Evolutionary conservation across 2,113 vertebrate species (phyloP), one percentile per base, ranked within the genome.

Genomic region (Leuciscus idus): DNA sequence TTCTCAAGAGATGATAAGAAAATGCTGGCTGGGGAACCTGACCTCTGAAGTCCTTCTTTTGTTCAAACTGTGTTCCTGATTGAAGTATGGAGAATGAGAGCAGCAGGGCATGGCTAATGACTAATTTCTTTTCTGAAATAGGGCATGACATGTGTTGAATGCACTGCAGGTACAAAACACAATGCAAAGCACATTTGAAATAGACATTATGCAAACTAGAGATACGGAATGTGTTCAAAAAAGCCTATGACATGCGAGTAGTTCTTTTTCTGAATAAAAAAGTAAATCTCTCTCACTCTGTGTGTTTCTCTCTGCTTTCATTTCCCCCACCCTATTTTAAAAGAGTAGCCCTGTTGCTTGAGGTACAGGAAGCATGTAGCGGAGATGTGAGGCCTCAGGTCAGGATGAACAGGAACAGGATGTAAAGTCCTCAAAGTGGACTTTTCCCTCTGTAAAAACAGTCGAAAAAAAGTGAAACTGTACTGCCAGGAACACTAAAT

Each of bases 331-430:
- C 1, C 10, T 66, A 57, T 21, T 62, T 10, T 55, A 52, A 4
- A 30, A 72, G 23, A 66, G 46, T n/a, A 84, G 43, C 86, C 43
- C 57, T 88, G 77, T 86, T 87, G 77, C 82, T 87, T 30, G 72
- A 80, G 78, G 70, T 59, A 87, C 87, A 89, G 89, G 90, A 91
- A 91, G 26, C 48, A 83, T 84, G 89, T 87, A 88, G 78, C 30
- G 81, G 74, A 36, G 28, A 39, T 83, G 79, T 73, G 74, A 50
- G 15, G 74, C 80, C 28, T 46, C 33, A 28, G 83, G 74, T 68
- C 86, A 88, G 89, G 83, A 87, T 87, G 86, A 70, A 70, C 66
- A 83, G 39, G 52, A 79, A 64, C 62, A 81, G 55, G 66, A 75
- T 28, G 10, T 52, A 28, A 48, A 52, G 1, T 12, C 30, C 13